Evolutionary conservation across 2,113 vertebrate genomes (phyloP).

Genomic region (Toxotes chatareus): DNA sequence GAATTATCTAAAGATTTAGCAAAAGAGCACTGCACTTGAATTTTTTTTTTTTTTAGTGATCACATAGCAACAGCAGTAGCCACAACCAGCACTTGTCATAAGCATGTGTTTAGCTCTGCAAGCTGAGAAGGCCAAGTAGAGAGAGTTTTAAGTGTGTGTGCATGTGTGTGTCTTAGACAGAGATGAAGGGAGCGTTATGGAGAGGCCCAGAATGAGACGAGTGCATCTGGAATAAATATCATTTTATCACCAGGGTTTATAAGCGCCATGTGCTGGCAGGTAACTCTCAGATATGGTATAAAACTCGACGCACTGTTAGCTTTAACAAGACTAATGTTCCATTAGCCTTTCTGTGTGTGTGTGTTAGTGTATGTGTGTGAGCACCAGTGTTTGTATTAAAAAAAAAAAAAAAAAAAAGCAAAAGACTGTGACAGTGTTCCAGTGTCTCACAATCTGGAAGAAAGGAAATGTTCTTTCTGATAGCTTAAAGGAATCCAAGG

Average conservation of each 20-base stretch:
- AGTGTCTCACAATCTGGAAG: slow-evolving; percentile 21
- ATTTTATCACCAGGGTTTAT: slow-evolving; percentile 75
- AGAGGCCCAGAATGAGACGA: slow-evolving; percentile 55
- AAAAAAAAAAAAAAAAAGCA: background rate
- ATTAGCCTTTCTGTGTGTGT: slow-evolving; percentile 47
- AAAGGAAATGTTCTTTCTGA: slow-evolving; percentile 7
- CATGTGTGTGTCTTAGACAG: slow-evolving; percentile 17
- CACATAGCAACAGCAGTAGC: slow-evolving; percentile 56
- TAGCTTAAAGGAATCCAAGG: background rate
- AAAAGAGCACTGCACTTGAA: slow-evolving; percentile 55
- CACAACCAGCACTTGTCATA: slow-evolving; percentile 60
- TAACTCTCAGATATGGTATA: slow-evolving; percentile 72
- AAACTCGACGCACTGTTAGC: slow-evolving; percentile 71
- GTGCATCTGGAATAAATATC: slow-evolving; percentile 79
- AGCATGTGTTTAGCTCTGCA: slow-evolving; percentile 60
- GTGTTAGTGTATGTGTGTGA: background rate
- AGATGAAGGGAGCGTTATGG: slow-evolving; percentile 45
- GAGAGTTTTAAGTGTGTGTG: slow-evolving; percentile 30
- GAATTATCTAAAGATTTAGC: slow-evolving; percentile 63
- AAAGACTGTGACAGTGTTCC: slow-evolving; percentile 44
- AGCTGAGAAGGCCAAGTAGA: slow-evolving; percentile 23
- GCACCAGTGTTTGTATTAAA: slow-evolving; percentile 19
- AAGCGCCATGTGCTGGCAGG: slow-evolving; percentile 67
- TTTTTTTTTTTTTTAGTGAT: slow-evolving; percentile 54
- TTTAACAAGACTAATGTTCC: slow-evolving; percentile 72